Evolutionary conservation across 2,113 vertebrate species (phyloP), one percentile per base, ranked within the genome.

Genomic region (Labeo catla): DNA sequence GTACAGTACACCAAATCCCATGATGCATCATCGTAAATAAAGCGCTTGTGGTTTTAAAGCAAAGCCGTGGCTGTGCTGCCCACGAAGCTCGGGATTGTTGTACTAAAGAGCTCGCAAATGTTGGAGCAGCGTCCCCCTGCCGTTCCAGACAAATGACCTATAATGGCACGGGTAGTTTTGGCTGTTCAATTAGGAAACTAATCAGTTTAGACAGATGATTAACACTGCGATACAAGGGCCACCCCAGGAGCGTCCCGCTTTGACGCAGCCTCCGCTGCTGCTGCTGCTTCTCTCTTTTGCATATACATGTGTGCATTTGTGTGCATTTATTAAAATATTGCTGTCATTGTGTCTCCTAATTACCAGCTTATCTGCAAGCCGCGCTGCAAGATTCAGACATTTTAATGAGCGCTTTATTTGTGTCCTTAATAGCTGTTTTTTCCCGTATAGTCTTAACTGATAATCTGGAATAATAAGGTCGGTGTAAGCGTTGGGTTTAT

Each of bases 201-300:
- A 88, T 86, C 87, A 84, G 87, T 81, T 86, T 81, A 78, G 84
- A 86, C 87, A 86, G 79, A 82, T 80, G 79, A 82, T 88, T 88
- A 88, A 61, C 81, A 66, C 68, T 52, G 19, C 66, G 81, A 88
- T 86, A 47, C 52, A 72, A 76, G 83, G 87, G 85, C 76, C 76
- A 81, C 85, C 45, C 61, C 54, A 10, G 16, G 65, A 80, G 76
- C 23, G 66, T 57, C 70, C 54, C 57, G 65, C 68, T 28, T 70
- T 59, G 76, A 81, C 19, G 39, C 66, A 57, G 81, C 68, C 15
- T 36, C 36, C 39, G 39, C 39, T 72, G 65, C 83, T 68, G 65
- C 83, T 68, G 74, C n/a, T n/a, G 19, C 47, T 43, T 39, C 34
- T 6, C 13, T 52, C 39, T 45, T 54, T 57, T 36, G 13, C 39